phyloP scores from a whole-genome alignment of 2,888 invertebrate species.

The Iselma pallidipennis region DNA sequence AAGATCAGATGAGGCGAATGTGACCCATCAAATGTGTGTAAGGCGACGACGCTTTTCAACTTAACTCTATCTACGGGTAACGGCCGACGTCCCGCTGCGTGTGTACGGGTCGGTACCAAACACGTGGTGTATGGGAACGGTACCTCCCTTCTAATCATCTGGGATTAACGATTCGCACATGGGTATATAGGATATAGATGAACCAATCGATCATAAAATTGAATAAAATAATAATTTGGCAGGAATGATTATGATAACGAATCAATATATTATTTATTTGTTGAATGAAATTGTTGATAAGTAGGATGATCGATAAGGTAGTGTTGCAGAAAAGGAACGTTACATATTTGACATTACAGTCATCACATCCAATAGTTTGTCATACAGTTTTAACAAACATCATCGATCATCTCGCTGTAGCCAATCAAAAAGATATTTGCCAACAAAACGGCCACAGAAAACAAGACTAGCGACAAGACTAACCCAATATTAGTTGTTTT shows the following conservation, averaged over 20 bases:
- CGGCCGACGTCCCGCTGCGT: constrained; percentile 42
- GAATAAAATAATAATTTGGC: constrained; percentile 4
- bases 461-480: background rate
- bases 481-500: background rate
- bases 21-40: constrained; percentile 39
- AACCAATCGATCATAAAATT: constrained; percentile 33
- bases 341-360: constrained; percentile 7
- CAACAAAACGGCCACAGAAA: background rate
- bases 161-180: constrained; percentile 37
- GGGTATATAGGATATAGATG: background rate
- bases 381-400: background rate
- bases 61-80: constrained; percentile 46
- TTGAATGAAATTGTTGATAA: background rate
- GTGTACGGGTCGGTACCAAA: constrained; percentile 36
- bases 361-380: background rate
- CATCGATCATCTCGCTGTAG: background rate
- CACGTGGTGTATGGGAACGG: constrained; percentile 45
- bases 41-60: constrained; percentile 41
- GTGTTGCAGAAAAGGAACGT: background rate
- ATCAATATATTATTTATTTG: background rate
- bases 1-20: constrained; percentile 37
- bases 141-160: constrained; percentile 43
- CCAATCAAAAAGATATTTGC: background rate
- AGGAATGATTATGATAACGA: background rate
- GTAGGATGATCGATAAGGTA: background rate